Base-by-base conservation (phyloP, 1,140 invertebrate genomes). In the Pteromalus puparum region DNA sequence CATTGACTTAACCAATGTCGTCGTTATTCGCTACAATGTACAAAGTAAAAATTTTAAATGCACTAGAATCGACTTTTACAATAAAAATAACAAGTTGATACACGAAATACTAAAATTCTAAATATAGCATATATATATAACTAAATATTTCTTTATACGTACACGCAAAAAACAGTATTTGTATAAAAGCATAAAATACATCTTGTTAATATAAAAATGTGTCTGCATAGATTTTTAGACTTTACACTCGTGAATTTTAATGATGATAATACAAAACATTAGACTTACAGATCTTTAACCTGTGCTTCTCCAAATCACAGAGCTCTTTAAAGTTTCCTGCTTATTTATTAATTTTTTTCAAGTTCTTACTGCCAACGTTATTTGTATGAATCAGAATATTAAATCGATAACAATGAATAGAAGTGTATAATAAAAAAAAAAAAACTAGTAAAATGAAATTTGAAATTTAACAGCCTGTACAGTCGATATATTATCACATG, bases 401-500 rank as follows among this genome's bases (percentile, higher is more conserved):
- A 78, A 81, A 73, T 42, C 76, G 81, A 86, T 82, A 89, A 89
- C 87, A 87, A 80, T 76, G 65, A 86, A 86, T 88, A 88, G 79
- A 88, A 88, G 87, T 87, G 83, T 85, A 79, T 77, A 81, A 85
- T 81, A 53, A 87, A 87, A 87, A 53, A 87, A 87, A 87, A 75
- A 78, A 86, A 85, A 84, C 75, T 84, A 75, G 79, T 86, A 84
- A 77, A 78, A 81, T 79, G 48, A 85, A 70, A 79, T 75, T 73
- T 67, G 78, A 72, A 86, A 84, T 85, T 79, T 38, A 87, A 87
- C 83, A 86, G 83, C 81, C 83, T 87, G 81, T 86, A 84, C 81
- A 86, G 85, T 85, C 75, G 21, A 75, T 85, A 83, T 84, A 84
- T 84, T 87, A 88, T 89, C 87, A 89, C 88, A 88, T 80, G 76